Conservation (phyloP, 2,888 invertebrate genomes). For the Apodemia zela region DNA sequence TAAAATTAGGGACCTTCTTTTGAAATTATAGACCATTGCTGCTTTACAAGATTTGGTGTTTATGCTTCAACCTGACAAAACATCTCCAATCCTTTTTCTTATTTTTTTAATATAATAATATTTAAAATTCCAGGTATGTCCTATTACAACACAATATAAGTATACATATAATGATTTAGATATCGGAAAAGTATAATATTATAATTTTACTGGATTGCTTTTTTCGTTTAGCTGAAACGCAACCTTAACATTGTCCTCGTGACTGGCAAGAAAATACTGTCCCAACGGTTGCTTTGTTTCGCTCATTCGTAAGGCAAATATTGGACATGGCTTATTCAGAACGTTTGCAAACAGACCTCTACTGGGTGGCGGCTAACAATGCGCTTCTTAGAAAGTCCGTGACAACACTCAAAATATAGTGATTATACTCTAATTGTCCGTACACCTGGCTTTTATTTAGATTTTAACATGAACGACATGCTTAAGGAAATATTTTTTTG, state of each 20-base stretch:
- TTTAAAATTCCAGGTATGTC: no score
- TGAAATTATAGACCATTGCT: no score
- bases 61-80: no score
- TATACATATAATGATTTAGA: no score
- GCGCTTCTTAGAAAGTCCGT: slow-evolving; percentile 66
- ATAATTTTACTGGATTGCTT: neutral
- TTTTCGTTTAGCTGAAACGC: slow-evolving; percentile 30
- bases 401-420: slow-evolving; percentile 74
- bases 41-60: no score
- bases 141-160: no score
- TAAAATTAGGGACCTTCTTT: no score
- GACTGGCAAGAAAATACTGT: slow-evolving; percentile 66
- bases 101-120: no score
- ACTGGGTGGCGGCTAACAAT: slow-evolving; percentile 74
- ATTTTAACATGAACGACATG: slow-evolving; percentile 62
- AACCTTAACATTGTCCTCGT: slow-evolving; percentile 51
- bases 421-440: slow-evolving; percentile 75
- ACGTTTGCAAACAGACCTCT: slow-evolving; percentile 72
- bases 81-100: no score
- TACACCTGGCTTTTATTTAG: slow-evolving; percentile 73
- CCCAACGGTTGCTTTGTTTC: slow-evolving; percentile 71
- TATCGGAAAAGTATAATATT: no score
- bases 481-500: slow-evolving; percentile 45
- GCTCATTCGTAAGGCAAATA: slow-evolving; percentile 76
- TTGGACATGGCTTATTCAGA: slow-evolving; percentile 67